These are phyloP conservation scores for Phyllopteryx taeniolatus DNA, from an alignment of 2,113 vertebrate genomes.

Conservation along the genomic window DNA sequence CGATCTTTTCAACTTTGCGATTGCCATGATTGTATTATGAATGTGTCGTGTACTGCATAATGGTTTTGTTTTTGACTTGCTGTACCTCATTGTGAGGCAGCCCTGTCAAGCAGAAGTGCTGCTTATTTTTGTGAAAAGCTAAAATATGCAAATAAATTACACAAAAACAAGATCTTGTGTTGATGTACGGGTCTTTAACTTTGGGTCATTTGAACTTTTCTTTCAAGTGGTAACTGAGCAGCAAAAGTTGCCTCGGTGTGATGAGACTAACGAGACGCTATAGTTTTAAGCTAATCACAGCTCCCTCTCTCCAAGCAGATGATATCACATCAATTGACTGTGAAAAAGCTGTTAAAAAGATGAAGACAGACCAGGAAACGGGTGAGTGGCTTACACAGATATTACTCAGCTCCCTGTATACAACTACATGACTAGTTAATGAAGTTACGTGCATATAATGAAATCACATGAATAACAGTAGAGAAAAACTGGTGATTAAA, in stretches of 20 bases:
- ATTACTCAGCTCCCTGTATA: background rate
- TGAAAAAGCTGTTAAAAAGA: conserved; percentile 9
- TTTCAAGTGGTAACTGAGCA: background rate
- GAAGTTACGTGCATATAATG: background rate
- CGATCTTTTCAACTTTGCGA: no score
- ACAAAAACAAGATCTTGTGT: no score
- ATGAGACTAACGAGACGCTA: background rate
- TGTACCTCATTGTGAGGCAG: no score
- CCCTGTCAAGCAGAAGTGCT: no score
- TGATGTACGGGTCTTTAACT: no score
- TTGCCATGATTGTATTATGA: no score
- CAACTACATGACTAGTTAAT: background rate
- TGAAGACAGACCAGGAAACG: conserved; percentile 3
- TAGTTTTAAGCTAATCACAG: background rate
- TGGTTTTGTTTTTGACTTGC: no score
- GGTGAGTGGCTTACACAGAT: background rate
- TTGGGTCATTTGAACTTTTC: no score
- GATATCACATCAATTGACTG: background rate
- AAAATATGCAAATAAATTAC: no score
- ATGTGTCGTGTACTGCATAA: no score
- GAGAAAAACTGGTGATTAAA: background rate
- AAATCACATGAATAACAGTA: background rate
- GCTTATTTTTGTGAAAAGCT: no score
- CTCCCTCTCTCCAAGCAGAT: conserved; percentile 12
- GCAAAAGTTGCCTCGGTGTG: background rate